phyloP scores from a whole-genome alignment of 2,797 vertebrate genomes.

The Coregonus ussuriensis region DNA sequence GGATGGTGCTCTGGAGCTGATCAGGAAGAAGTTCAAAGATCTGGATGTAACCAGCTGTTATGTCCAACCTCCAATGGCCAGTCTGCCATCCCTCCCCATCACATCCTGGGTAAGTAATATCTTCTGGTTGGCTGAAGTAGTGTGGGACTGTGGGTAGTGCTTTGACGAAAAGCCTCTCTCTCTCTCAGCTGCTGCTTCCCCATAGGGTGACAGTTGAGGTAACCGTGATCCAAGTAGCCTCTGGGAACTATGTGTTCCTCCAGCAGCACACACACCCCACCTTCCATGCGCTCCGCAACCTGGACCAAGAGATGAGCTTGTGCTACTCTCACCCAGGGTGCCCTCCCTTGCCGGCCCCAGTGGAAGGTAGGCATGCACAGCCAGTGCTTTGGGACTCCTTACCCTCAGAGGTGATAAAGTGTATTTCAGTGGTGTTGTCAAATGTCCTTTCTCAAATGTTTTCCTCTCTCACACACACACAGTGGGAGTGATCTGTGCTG shows the following conservation, averaged over 20 bases:
- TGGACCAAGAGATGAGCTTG: slow-evolving; percentile 84
- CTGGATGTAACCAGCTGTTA: slow-evolving; percentile 82
- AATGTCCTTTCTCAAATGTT: neutral
- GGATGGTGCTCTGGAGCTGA: slow-evolving; percentile 80
- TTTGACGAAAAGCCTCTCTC: neutral
- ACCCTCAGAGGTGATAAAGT: neutral
- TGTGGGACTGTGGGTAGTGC: neutral
- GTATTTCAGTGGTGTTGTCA: neutral
- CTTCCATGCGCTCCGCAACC: slow-evolving; percentile 78
- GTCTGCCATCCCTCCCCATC: slow-evolving; percentile 76
- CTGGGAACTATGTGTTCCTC: slow-evolving; percentile 82
- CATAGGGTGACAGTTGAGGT: slow-evolving; percentile 82
- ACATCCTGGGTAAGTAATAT: slow-evolving; percentile 83
- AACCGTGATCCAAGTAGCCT: slow-evolving; percentile 79
- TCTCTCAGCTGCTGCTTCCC: slow-evolving; percentile 78
- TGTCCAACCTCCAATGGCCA: slow-evolving; percentile 65
- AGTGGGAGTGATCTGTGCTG: slow-evolving; percentile 78
- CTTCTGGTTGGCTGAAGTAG: neutral
- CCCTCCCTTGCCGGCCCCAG: slow-evolving; percentile 78
- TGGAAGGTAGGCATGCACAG: slow-evolving; percentile 72
- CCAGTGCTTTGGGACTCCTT: neutral
- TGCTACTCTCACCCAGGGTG: slow-evolving; percentile 83
- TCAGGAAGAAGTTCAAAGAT: slow-evolving; percentile 86
- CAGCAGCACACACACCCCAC: slow-evolving; percentile 87
- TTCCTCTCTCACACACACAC: neutral